Evolutionary conservation across 2,888 invertebrate genomes (phyloP), one percentile per base, ranked within the genome.

Genomic region (Chaetogeoica ovagalla): DNA sequence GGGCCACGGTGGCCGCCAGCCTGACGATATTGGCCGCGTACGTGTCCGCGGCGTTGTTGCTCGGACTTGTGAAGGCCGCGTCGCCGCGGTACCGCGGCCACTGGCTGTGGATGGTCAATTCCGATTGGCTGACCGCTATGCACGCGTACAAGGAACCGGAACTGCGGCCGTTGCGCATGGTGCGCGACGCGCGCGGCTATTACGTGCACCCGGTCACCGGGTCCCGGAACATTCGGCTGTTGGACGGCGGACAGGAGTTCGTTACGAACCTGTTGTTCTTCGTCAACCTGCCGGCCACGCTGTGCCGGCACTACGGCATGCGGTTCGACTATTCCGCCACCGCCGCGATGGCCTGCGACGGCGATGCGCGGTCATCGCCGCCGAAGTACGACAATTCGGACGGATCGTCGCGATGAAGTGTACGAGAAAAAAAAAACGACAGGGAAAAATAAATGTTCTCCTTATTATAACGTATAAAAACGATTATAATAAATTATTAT

Each of bases 91-190:
- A 39, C 30, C 52, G 65, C 11, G 43, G 43, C 66, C 65, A 57
- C 39, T 75, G 75, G 75, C 57, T 75, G 39, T 75, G 75, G 75
- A 39, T 43, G 5, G 23, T 75, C 15, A 8, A 5, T 0, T 2
- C n/a, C 23, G 37, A 43, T 2, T 17, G 23, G 19, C 57, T 39
- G 55, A 39, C 19, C 37, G 39, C n/a, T 0, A 2, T 74, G 13
- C 9, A n/a, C 19, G 43, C 0, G 43, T 74, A 74, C 73, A 52
- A 37, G 1, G 73, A 74, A 74, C 62, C 43, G 63, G 52, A 63
- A n/a, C 30, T 74, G 17, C 19, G 15, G n/a, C 4, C 17, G n/a
- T n/a, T 48, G 13, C 15, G 7, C 19, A 4, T 74, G 23, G 13
- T 30, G 8, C 23, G n/a, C 1, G 73, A 74, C 52, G 52, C 19